Base-by-base conservation (phyloP, 2,113 vertebrate species). In the Malaclemys terrapin region DNA sequence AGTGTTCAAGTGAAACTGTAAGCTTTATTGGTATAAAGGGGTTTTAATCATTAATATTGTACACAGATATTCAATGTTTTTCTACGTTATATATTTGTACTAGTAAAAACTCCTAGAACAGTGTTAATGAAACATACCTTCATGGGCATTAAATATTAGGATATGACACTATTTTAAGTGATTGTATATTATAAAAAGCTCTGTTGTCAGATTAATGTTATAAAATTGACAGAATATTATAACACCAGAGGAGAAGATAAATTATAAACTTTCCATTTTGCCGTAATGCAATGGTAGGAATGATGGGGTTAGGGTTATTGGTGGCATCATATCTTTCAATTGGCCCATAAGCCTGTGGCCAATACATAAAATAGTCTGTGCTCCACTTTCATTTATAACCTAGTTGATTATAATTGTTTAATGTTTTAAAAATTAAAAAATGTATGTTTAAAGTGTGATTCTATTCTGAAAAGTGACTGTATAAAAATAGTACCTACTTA, bases 221-320 rank as follows among this genome's bases (percentile, higher is more conserved):
- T 69, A 88, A 97, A 98, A 98, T 97, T 97, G 97, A 94, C 96
- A 97, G 94, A 96, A 93, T 98, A 95, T 97, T 97, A 96, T 93
- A 98, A 97, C 91, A 91, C 82, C 82, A 78, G 94, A 57, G 90
- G 96, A 96, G 93, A 97, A 94, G 93, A 97, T 98, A 97, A 96
- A 93, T 82, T 85, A 94, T 79, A 90, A 97, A 90, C 76, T 96
- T 95, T 85, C 94, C 94, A 94, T 94, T 95, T 82, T 85, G 56
- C 82, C 45, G 87, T 94, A 91, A 94, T 95, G 90, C 90, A 96
- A 94, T 72, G 92, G 1, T 92, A 78, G 65, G 80, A 94, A 95
- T 95, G 86, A 78, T 85, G 75, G 84, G 57, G 31, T 96, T 96
- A 84, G 93, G 93, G 91, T 93, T 92, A 90, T 91, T 90, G 81